Conservation (phyloP, 2,888 invertebrate genomes). For the Schrankia costaestrigalis region DNA sequence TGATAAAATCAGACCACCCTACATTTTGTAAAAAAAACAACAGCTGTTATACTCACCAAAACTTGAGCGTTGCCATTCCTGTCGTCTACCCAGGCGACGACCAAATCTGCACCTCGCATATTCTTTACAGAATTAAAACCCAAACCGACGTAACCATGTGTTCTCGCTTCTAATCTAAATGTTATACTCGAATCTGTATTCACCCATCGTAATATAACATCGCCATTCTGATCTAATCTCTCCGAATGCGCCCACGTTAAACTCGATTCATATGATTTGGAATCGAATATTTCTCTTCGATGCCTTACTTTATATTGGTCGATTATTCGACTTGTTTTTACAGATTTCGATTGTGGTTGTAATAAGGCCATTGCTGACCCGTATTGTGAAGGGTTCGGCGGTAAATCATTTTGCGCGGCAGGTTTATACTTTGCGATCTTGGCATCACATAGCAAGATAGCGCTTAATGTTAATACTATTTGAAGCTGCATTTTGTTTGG, state of each 20-base stretch:
- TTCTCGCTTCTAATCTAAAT: conserved; percentile 91
- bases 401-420: conserved; percentile 54
- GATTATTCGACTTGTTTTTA: conserved; percentile 63
- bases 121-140: conserved; percentile 91
- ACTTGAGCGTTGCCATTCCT: conserved; percentile 84
- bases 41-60: conserved; percentile 83
- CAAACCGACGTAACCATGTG: conserved; percentile 92
- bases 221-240: conserved; percentile 77
- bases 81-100: conserved; percentile 94
- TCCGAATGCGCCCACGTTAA: conserved; percentile 82
- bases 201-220: conserved; percentile 84
- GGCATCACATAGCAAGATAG: conserved; percentile 66
- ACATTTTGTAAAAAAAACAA: conserved; percentile 34
- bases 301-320: conserved; percentile 61
- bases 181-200: conserved; percentile 88
- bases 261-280: conserved; percentile 67
- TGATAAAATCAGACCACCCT: conserved; percentile 23
- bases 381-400: conserved; percentile 53
- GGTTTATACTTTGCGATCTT: conserved; percentile 62
- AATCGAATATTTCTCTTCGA: conserved; percentile 67
- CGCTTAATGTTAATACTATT: conserved; percentile 58
- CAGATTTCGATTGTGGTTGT: conserved; percentile 58
- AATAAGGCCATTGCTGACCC: conserved; percentile 49
- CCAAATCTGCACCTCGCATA: conserved; percentile 91
- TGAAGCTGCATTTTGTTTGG: conserved; percentile 61